Conservation (phyloP, 2,113 vertebrate species). For the Clarias macrocephalus region DNA sequence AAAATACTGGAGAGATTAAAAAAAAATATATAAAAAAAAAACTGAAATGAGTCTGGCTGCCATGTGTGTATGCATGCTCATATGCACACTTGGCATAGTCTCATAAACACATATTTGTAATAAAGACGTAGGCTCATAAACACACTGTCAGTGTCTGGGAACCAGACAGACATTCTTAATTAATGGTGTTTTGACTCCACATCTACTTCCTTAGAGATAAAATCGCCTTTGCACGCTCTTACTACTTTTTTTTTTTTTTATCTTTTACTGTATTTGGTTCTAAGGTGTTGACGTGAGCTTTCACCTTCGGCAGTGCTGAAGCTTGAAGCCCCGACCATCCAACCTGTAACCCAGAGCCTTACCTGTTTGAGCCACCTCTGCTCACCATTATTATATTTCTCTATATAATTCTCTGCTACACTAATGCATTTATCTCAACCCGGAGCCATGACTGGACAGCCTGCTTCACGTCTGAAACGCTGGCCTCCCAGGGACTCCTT, state of each 20-base stretch:
- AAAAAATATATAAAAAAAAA: not conserved
- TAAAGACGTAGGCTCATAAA: not conserved
- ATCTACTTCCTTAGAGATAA: not conserved
- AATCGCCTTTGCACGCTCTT: not conserved
- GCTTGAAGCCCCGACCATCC: too few species aligned
- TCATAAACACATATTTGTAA: not conserved
- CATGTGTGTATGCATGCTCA: not conserved
- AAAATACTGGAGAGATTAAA: not conserved
- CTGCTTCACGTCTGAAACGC: too few species aligned
- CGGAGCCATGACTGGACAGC: too few species aligned
- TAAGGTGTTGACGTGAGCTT: not conserved
- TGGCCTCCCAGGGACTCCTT: too few species aligned
- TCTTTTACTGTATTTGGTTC: too few species aligned
- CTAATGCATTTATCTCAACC: too few species aligned
- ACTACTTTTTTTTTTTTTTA: not conserved
- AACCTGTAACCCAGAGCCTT: too few species aligned
- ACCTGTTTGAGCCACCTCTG: too few species aligned
- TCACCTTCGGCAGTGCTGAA: not conserved
- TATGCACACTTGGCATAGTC: not conserved
- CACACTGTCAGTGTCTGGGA: not conserved
- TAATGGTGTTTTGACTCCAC: not conserved
- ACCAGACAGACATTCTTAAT: constrained; percentile 3
- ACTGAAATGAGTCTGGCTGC: not conserved
- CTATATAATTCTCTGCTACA: too few species aligned
- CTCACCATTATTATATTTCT: too few species aligned